Percentiles rank a stretch among this genome's conserved stretches.
Conservation (phyloP, 2,797 vertebrate species). For the Florisuga fusca region DNA sequence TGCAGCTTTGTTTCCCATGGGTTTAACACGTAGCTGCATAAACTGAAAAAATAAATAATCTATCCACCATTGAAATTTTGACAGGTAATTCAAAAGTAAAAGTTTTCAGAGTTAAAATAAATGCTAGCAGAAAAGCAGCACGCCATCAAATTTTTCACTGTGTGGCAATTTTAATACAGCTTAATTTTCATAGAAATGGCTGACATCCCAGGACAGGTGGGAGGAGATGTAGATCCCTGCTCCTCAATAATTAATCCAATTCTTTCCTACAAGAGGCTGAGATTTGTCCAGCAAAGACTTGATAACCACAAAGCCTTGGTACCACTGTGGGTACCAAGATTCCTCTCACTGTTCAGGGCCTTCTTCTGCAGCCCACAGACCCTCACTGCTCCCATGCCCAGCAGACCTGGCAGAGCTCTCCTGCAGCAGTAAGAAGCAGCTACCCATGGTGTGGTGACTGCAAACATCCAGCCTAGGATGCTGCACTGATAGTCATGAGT, state of each 20-base stretch:
- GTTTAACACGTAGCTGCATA: conserved; percentile 15
- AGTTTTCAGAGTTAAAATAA: not conserved
- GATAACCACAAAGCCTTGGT: not conserved
- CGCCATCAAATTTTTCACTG: not conserved
- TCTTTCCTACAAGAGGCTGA: not conserved
- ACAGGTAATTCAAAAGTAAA: not conserved
- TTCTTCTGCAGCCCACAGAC: not conserved
- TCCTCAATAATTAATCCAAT: not conserved
- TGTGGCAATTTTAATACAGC: not conserved
- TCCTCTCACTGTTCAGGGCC: not conserved
- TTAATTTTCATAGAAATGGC: not conserved
- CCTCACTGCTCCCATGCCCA: not conserved
- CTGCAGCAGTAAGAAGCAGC: not conserved
- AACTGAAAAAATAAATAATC: not conserved
- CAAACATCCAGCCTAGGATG: not conserved
- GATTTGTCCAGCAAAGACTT: not conserved
- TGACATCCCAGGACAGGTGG: not conserved
- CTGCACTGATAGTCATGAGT: not conserved
- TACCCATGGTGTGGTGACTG: not conserved
- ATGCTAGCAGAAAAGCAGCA: not conserved
- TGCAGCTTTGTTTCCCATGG: conserved; percentile 4
- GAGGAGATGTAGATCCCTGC: not conserved
- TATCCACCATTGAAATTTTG: not conserved
- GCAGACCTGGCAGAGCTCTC: not conserved
- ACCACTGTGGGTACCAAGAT: not conserved